Evolutionary conservation across 1,140 invertebrate genomes (phyloP).

Genomic region (Leguminivora glycinivorella): DNA sequence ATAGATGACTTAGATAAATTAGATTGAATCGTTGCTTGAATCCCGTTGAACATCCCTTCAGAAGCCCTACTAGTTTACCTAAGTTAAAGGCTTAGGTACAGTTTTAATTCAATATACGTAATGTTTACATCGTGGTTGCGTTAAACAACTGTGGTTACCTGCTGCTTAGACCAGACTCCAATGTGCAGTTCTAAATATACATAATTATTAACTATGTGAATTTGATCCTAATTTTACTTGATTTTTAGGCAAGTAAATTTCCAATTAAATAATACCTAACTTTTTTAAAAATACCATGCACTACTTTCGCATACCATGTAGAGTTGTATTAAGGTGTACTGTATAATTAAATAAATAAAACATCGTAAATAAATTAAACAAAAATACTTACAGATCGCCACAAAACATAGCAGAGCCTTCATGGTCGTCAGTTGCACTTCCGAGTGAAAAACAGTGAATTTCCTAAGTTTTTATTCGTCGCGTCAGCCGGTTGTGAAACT

Average conservation of each 20-base stretch:
- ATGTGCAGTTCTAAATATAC: neutral
- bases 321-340: too few species aligned
- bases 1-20: neutral
- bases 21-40: neutral
- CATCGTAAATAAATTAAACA: constrained; percentile 23
- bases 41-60: neutral
- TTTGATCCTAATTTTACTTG: neutral
- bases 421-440: constrained; percentile 36
- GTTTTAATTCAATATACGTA: neutral
- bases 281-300: too few species aligned
- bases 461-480: constrained; percentile 22
- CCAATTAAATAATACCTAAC: too few species aligned
- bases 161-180: neutral
- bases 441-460: constrained; percentile 23
- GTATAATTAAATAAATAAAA: too few species aligned
- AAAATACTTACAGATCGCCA: constrained; percentile 47
- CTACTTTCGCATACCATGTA: too few species aligned
- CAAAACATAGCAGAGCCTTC: constrained; percentile 44
- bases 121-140: neutral
- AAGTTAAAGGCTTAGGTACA: neutral
- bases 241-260: too few species aligned
- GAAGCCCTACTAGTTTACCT: neutral
- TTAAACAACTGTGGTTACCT: neutral
- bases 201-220: neutral
- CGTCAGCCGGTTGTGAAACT: neutral